These are phyloP conservation scores for Synodontis membranacea DNA, from an alignment of 2,113 vertebrate species.

Conservation along the genomic window DNA sequence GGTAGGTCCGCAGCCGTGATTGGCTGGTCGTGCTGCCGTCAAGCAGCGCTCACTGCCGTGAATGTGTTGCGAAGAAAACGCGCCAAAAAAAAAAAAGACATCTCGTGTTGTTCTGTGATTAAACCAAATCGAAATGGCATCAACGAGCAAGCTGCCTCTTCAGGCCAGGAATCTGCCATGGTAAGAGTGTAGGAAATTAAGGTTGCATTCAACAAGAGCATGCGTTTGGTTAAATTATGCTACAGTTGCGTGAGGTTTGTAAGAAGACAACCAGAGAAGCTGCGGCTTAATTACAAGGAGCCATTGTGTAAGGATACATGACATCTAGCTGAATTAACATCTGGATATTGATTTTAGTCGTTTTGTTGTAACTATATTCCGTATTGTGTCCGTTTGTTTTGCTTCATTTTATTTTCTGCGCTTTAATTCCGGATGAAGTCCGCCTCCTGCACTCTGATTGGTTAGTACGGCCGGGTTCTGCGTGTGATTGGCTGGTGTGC, in stretches of 20 bases:
- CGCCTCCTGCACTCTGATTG: not conserved
- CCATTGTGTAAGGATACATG: not conserved
- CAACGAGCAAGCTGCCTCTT: conserved; percentile 55
- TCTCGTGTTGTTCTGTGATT: not conserved
- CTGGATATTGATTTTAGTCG: not conserved
- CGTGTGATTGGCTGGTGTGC: not conserved
- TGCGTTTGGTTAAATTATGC: not conserved
- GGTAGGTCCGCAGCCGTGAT: not conserved
- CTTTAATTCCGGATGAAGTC: not conserved
- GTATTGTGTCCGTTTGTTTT: not conserved
- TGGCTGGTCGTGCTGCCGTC: conserved; percentile 35
- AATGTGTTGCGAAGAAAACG: conserved; percentile 52
- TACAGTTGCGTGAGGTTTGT: not conserved
- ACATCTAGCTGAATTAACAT: not conserved
- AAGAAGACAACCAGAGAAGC: not conserved
- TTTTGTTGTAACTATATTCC: not conserved
- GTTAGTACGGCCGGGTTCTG: not conserved
- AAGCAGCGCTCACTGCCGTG: not conserved
- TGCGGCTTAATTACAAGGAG: too few relatives aligned
- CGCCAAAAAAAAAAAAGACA: conserved; percentile 68
- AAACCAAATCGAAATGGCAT: conserved; percentile 60
- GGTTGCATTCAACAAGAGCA: not conserved
- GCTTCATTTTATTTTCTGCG: too few relatives aligned
- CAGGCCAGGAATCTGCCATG: conserved; percentile 72
- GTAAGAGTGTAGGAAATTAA: conserved; percentile 57